A percentile compares a stretch with the other conserved stretches of the same genome.
These are phyloP conservation scores for Tursiops truncatus DNA, from an alignment of 2,113 vertebrate species.

Conservation along the genomic window DNA sequence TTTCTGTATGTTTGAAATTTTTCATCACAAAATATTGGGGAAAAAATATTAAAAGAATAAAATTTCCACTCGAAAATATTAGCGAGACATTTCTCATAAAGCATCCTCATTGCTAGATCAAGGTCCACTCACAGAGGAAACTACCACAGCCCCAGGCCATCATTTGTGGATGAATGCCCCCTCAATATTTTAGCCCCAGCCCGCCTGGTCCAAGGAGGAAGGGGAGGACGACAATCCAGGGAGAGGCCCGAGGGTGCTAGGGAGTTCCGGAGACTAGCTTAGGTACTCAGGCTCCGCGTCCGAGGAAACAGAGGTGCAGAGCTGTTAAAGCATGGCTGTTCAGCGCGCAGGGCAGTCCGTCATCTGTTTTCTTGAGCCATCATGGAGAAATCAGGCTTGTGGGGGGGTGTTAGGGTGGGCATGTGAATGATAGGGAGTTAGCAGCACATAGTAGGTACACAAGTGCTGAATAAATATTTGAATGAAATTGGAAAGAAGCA, in stretches of 20 bases:
- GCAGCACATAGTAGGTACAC: neutral
- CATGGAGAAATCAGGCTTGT: neutral
- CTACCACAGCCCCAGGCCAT: neutral
- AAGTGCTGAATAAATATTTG: neutral
- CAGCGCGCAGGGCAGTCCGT: neutral
- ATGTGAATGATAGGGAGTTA: neutral
- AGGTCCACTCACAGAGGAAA: neutral
- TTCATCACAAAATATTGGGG: neutral
- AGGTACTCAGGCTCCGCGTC: neutral
- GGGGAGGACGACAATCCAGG: neutral
- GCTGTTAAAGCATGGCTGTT: neutral
- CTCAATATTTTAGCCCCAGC: neutral
- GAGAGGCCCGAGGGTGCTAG: neutral
- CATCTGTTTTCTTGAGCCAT: neutral
- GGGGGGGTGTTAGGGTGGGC: too few relatives aligned
- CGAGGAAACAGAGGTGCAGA: neutral
- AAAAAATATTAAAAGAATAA: neutral
- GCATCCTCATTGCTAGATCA: neutral
- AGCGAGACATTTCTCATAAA: neutral
- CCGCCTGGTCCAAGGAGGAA: neutral
- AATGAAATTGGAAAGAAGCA: neutral
- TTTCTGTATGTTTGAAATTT: neutral
- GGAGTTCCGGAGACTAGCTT: neutral
- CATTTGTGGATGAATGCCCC: neutral
- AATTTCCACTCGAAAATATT: constrained; percentile 36